Percentiles rank a stretch among this genome's conserved stretches.
phyloP scores from a whole-genome alignment of 2,888 invertebrate species.

The Hemaris fuciformis region DNA sequence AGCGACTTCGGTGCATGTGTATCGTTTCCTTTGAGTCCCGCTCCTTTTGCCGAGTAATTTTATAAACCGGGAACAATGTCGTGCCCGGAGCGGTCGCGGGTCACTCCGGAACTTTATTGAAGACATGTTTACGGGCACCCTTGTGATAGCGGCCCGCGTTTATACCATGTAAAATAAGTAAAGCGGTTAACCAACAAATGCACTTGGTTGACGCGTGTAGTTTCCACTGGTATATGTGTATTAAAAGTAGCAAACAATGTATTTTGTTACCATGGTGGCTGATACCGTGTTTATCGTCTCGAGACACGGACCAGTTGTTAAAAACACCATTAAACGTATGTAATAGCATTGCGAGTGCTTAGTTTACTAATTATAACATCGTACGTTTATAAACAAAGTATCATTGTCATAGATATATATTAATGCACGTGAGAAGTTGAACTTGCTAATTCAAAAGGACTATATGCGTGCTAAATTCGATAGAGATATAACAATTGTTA shows the following conservation, averaged over 20 bases:
- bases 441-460: not conserved
- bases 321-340: not conserved
- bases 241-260: not conserved
- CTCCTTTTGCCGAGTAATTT: conserved; percentile 56
- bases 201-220: conserved; percentile 10
- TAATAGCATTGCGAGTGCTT: too few relatives aligned
- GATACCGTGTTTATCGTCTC: not conserved
- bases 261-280: not conserved
- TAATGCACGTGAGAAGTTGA: too few relatives aligned
- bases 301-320: not conserved
- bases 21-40: conserved; percentile 40
- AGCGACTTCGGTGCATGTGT: conserved; percentile 24
- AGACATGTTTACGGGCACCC: conserved; percentile 55
- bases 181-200: conserved; percentile 5
- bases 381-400: not conserved
- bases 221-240: not conserved
- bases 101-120: conserved; percentile 56
- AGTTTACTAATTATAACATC: too few relatives aligned
- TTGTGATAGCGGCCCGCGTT: conserved; percentile 38
- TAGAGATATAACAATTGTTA: too few relatives aligned
- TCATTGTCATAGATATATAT: too few relatives aligned
- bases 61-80: conserved; percentile 59
- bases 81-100: conserved; percentile 44
- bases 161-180: conserved; percentile 42
- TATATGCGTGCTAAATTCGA: not conserved